Percentiles rank a stretch among this genome's conserved stretches.
phyloP scores from a whole-genome alignment of 2,797 vertebrate genomes.

The Thamnophis elegans region DNA sequence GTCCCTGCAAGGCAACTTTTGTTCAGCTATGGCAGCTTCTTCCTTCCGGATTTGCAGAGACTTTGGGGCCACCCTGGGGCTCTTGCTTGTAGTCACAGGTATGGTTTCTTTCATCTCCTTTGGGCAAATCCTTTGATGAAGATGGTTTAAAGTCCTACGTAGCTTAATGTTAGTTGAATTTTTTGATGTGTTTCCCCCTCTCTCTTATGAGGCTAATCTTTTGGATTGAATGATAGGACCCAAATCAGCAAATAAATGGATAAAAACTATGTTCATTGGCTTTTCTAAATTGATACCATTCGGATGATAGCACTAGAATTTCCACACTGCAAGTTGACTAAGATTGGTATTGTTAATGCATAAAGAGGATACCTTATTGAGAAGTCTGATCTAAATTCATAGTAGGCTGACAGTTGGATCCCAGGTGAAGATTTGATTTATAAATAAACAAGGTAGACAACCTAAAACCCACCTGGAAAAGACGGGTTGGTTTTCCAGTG shows the following conservation, averaged over 20 bases:
- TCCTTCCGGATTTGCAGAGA: background rate
- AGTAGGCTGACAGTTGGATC: background rate
- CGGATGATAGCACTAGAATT: background rate
- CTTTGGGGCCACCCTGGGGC: constrained; percentile 1
- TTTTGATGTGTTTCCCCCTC: background rate
- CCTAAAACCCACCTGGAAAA: background rate
- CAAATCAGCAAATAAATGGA: background rate
- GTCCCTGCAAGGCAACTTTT: too few species aligned
- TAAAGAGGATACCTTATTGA: background rate
- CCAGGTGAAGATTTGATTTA: background rate
- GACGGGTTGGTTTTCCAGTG: background rate
- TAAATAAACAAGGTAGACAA: background rate
- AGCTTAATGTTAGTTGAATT: background rate
- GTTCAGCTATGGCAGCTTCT: constrained; percentile 36
- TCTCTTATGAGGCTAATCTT: background rate
- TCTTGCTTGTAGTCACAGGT: constrained; percentile 49
- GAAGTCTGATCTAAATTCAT: background rate
- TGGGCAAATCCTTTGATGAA: background rate
- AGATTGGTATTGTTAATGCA: background rate
- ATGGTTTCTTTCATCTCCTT: background rate
- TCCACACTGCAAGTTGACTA: background rate
- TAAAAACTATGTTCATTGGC: background rate
- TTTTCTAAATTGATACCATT: background rate
- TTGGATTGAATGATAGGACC: background rate
- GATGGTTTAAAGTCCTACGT: background rate